phyloP scores from a whole-genome alignment of 2,888 invertebrate genomes.

The Tholera decimalis region DNA sequence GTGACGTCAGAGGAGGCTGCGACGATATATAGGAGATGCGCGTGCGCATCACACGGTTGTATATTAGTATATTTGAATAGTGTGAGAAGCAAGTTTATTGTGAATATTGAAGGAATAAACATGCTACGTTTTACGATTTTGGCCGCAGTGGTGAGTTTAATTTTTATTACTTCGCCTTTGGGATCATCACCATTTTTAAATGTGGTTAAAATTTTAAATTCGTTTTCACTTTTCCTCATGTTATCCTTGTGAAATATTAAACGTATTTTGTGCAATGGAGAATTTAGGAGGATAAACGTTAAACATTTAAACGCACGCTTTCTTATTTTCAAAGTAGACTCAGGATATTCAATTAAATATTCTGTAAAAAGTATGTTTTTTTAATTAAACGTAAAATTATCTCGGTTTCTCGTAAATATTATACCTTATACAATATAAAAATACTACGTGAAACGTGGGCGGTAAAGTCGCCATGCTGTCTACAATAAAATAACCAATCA shows the following conservation, averaged over 20 bases:
- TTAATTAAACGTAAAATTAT: no score
- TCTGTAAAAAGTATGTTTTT: no score
- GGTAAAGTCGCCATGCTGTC: constrained; percentile 50
- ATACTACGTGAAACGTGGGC: constrained; percentile 25
- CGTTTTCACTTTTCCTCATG: constrained; percentile 4
- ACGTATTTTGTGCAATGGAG: background rate
- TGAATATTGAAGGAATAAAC: constrained; percentile 69
- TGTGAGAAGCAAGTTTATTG: constrained; percentile 74
- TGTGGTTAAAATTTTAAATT: background rate
- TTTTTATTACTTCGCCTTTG: background rate
- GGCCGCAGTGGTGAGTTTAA: constrained; percentile 79
- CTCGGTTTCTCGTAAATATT: no score
- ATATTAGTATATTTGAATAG: constrained; percentile 80
- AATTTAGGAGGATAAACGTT: background rate
- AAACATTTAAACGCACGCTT: no score
- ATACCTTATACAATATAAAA: no score
- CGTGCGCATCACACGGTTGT: constrained; percentile 75
- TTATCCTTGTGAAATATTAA: background rate
- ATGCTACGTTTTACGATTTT: constrained; percentile 83
- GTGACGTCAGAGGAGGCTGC: constrained; percentile 88
- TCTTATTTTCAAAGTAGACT: no score
- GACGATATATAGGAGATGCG: constrained; percentile 87
- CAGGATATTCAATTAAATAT: no score
- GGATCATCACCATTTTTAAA: background rate
- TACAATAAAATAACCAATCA: constrained; percentile 28